phyloP scores from a whole-genome alignment of 2,113 vertebrate species.

The Ceratotherium simum region DNA sequence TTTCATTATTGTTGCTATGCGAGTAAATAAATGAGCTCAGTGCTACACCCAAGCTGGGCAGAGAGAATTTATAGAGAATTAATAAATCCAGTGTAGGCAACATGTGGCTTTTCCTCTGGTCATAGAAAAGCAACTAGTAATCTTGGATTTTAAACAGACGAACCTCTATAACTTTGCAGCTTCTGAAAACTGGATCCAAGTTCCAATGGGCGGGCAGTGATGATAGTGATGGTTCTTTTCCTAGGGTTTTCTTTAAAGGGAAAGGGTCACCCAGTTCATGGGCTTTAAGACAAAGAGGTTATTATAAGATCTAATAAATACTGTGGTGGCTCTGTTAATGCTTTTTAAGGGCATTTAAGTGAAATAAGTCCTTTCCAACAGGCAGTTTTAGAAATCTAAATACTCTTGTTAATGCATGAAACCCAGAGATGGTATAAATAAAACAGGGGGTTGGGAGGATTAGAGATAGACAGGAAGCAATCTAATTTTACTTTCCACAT shows the following conservation, averaged over 20 bases:
- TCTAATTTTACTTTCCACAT: constrained; percentile 35
- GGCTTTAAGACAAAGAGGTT: constrained; percentile 67
- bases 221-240: constrained; percentile 17
- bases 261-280: constrained; percentile 44
- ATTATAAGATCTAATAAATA: constrained; percentile 58
- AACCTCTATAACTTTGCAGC: constrained; percentile 33
- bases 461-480: not conserved
- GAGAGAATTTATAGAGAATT: constrained; percentile 80
- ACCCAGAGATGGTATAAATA: constrained; percentile 43
- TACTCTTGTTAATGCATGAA: not conserved
- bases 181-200: constrained; percentile 23
- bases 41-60: constrained; percentile 74
- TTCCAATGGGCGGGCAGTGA: not conserved
- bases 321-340: not conserved
- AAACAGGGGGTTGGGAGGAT: not conserved
- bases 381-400: constrained; percentile 41
- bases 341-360: constrained; percentile 31
- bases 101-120: constrained; percentile 72
- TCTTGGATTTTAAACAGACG: constrained; percentile 70
- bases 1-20: constrained; percentile 85
- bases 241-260: constrained; percentile 46
- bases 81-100: constrained; percentile 78
- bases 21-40: constrained; percentile 86
- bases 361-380: constrained; percentile 51
- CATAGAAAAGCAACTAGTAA: constrained; percentile 67